Conservation (phyloP, 2,888 invertebrate genomes). For the Lymantria dispar region DNA sequence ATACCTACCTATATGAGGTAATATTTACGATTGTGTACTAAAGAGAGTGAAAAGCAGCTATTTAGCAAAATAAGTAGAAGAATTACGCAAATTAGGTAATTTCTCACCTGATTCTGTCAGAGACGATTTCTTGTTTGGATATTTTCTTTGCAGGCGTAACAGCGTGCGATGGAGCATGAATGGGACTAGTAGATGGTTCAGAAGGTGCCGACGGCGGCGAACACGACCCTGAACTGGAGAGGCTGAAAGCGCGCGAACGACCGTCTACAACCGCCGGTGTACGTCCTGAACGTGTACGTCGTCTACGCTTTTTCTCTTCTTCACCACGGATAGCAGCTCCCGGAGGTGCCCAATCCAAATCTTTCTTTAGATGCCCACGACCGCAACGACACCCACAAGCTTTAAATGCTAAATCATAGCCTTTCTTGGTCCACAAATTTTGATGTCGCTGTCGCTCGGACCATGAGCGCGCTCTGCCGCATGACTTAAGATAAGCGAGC, state of each 20-base stretch:
- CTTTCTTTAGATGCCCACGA: conserved; percentile 96
- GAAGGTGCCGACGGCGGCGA: conserved; percentile 92
- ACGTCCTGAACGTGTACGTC: conserved; percentile 63
- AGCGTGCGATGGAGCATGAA: conserved; percentile 78
- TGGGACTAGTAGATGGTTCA: conserved; percentile 88
- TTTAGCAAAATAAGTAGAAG: conserved; percentile 3
- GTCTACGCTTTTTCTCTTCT: conserved; percentile 72
- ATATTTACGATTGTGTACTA: neutral
- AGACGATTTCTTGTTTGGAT: conserved; percentile 89
- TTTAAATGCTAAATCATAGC: conserved; percentile 97
- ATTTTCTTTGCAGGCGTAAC: conserved; percentile 86
- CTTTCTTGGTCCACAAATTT: conserved; percentile 98
- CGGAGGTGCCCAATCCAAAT: conserved; percentile 94
- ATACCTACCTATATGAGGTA: neutral
- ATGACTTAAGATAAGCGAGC: conserved; percentile 93
- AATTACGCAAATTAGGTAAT: conserved; percentile 7
- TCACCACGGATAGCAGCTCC: conserved; percentile 81
- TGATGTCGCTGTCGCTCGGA: conserved; percentile 96
- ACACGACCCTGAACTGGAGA: conserved; percentile 91
- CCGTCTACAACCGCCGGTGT: conserved; percentile 69
- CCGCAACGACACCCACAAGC: conserved; percentile 97
- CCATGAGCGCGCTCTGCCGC: conserved; percentile 96
- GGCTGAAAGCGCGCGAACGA: conserved; percentile 87
- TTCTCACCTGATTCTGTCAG: conserved; percentile 91
- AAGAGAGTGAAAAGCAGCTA: neutral